These are phyloP conservation scores for Caranx ignobilis DNA, from an alignment of 2,113 vertebrate genomes.

Conservation along the genomic window DNA sequence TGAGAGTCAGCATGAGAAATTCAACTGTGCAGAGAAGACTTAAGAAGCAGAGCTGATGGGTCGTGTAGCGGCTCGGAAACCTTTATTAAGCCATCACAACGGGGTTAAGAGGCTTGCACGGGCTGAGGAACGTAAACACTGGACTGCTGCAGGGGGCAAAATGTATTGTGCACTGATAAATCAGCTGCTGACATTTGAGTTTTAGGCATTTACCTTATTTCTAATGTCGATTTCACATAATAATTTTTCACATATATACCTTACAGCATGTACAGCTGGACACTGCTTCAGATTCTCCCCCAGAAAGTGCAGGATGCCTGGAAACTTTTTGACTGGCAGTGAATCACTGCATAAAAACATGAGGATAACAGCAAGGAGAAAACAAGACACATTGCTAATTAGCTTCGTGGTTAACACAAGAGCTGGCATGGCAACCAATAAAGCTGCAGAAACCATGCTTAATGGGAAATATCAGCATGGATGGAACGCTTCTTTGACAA, in stretches of 20 bases:
- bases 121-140: conserved; percentile 22
- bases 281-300: not conserved
- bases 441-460: conserved; percentile 51
- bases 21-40: conserved; percentile 35
- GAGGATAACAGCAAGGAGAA: conserved; percentile 21
- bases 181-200: conserved; percentile 36
- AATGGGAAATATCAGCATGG: conserved; percentile 50
- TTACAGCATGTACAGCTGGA: not conserved
- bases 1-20: conserved; percentile 39
- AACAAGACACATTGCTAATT: conserved; percentile 66
- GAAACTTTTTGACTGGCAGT: conserved; percentile 50
- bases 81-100: conserved; percentile 60
- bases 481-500: conserved; percentile 39
- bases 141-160: conserved; percentile 20
- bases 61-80: conserved; percentile 40
- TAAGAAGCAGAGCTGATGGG: conserved; percentile 49
- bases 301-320: not conserved
- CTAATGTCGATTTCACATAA: not conserved
- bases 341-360: conserved; percentile 46
- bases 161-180: conserved; percentile 27
- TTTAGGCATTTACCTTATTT: not conserved
- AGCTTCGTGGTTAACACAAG: conserved; percentile 54
- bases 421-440: conserved; percentile 62
- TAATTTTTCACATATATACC: conserved; percentile 2
- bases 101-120: conserved; percentile 55